Conservation (phyloP, 2,888 invertebrate genomes). For the Iselma pallidipennis region DNA sequence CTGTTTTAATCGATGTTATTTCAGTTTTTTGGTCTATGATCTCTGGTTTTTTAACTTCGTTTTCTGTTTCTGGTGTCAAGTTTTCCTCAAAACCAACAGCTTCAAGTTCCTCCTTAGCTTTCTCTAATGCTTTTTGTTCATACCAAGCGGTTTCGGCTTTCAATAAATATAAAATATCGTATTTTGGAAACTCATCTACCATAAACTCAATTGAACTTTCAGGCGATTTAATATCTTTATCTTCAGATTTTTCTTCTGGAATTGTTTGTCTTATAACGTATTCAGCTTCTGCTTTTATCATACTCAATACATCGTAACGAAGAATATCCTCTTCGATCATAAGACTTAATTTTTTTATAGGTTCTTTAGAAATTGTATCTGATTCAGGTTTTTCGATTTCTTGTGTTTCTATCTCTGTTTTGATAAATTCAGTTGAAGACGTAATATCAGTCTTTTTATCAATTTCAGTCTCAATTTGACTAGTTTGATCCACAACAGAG, state of each 20-base stretch:
- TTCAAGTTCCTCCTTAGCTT: not conserved
- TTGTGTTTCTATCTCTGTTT: not conserved
- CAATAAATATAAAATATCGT: constrained; percentile 6
- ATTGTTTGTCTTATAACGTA: constrained; percentile 10
- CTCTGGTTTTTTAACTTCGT: not conserved
- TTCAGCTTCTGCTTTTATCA: not conserved
- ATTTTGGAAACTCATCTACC: constrained; percentile 1
- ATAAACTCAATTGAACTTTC: not conserved
- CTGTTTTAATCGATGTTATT: constrained; percentile 1
- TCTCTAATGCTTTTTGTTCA: constrained; percentile 1
- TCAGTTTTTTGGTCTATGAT: not conserved
- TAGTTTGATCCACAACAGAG: not conserved
- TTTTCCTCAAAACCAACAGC: not conserved
- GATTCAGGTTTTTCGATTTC: not conserved
- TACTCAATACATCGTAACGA: not conserved
- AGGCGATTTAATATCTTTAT: not conserved
- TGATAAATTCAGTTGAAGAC: not conserved
- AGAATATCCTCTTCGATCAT: constrained; percentile 1
- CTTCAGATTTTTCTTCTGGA: constrained; percentile 25
- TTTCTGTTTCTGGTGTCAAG: not conserved
- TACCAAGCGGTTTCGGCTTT: constrained; percentile 10
- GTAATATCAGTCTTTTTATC: not conserved
- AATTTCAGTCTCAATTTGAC: not conserved
- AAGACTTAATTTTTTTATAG: not conserved
- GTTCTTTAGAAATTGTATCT: not conserved